Evolutionary conservation across 2,797 vertebrate species (phyloP).

Genomic region (Masticophis lateralis): DNA sequence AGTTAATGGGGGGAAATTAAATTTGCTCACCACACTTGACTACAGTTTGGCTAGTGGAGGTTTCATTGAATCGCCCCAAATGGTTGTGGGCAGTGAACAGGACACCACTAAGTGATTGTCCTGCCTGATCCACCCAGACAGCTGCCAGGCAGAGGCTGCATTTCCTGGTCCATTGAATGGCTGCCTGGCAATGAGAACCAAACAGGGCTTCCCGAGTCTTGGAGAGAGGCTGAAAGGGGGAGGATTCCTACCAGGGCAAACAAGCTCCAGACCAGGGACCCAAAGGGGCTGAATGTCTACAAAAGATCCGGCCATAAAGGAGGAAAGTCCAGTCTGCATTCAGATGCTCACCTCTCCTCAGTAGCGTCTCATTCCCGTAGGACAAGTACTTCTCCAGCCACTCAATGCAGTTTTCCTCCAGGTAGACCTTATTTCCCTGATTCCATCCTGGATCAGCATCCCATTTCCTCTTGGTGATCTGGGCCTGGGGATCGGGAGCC

Average conservation of each 20-base stretch:
- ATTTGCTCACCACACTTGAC: accelerated
- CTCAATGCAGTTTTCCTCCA: background rate
- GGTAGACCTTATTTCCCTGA: background rate
- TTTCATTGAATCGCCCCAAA: background rate
- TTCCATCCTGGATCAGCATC: accelerated
- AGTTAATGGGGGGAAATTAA: background rate
- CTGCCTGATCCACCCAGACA: background rate
- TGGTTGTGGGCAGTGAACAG: accelerated
- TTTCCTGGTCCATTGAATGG: background rate
- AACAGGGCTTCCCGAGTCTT: too few relatives aligned
- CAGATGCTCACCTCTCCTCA: background rate
- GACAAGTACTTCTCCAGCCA: background rate
- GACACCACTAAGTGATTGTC: accelerated
- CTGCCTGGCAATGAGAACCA: background rate
- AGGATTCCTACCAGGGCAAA: too few relatives aligned
- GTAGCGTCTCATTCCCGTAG: background rate
- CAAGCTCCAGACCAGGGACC: too few relatives aligned
- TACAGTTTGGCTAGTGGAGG: background rate
- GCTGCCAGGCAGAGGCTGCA: background rate
- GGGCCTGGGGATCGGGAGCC: background rate
- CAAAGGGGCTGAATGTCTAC: too few relatives aligned
- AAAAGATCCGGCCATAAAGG: background rate
- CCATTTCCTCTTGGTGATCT: background rate
- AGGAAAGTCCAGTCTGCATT: background rate
- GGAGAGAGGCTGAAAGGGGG: too few relatives aligned